Percentiles rank a stretch among this genome's conserved stretches.
phyloP scores from a whole-genome alignment of 2,113 vertebrate genomes.

The Syngnathoides biaculeatus region DNA sequence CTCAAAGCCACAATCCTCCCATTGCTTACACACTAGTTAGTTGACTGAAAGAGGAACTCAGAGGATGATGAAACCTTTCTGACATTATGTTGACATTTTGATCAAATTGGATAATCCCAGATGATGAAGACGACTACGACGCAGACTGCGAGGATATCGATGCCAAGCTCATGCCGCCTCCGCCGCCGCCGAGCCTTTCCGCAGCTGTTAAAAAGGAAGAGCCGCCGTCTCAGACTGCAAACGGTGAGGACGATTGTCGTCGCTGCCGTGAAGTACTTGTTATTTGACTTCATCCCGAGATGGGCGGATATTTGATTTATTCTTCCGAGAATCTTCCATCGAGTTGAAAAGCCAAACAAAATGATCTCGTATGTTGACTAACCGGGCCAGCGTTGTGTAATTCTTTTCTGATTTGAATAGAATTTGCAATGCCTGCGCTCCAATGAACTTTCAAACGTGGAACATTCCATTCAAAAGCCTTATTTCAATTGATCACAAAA shows the following conservation, averaged over 20 bases:
- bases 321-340: too few species aligned
- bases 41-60: background rate
- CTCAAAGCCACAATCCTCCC: background rate
- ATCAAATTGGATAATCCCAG: conserved; percentile 29
- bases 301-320: too few species aligned
- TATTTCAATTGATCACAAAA: too few species aligned
- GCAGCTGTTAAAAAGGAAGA: conserved; percentile 83
- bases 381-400: too few species aligned
- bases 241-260: conserved; percentile 67
- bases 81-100: background rate
- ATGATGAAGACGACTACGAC: conserved; percentile 96
- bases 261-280: too few species aligned
- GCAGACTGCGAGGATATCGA: conserved; percentile 96
- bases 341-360: too few species aligned
- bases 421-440: too few species aligned
- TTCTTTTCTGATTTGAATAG: too few species aligned
- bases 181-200: conserved; percentile 83
- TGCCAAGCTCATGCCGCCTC: conserved; percentile 94
- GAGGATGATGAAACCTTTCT: background rate
- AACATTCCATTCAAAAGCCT: too few species aligned
- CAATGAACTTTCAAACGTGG: too few species aligned
- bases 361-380: too few species aligned
- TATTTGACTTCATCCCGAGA: too few species aligned
- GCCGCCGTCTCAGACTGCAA: conserved; percentile 66
- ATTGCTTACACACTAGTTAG: background rate